A percentile compares a stretch with the other conserved stretches of the same genome.
Conservation (phyloP, 2,888 invertebrate species). For the Rhabditoides inermis region DNA sequence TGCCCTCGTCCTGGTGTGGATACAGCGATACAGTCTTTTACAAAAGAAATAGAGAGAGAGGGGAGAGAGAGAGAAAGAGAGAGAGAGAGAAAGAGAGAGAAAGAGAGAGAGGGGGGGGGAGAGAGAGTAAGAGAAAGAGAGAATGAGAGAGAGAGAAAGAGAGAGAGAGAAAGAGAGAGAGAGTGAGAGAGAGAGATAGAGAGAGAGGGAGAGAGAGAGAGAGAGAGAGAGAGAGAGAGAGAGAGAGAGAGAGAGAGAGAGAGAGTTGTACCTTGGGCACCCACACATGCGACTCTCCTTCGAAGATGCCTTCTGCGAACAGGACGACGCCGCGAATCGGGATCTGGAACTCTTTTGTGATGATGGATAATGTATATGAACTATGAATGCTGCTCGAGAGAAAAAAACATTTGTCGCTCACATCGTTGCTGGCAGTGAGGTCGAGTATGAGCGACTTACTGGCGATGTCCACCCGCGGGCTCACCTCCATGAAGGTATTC, state of each 20-base stretch:
- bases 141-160: neutral
- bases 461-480: neutral
- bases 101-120: neutral
- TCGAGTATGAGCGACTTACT: too few relatives aligned
- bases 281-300: slow-evolving; percentile 28
- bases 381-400: neutral
- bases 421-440: too few relatives aligned
- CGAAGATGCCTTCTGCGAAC: slow-evolving; percentile 77
- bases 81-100: slow-evolving; percentile 1
- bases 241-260: too few relatives aligned
- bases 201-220: slow-evolving; percentile 3
- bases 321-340: slow-evolving; percentile 72
- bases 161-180: neutral
- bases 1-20: too few relatives aligned
- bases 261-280: too few relatives aligned
- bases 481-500: slow-evolving; percentile 1
- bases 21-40: too few relatives aligned
- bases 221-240: neutral
- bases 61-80: neutral
- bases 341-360: too few relatives aligned
- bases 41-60: too few relatives aligned
- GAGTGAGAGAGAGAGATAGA: neutral
- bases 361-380: neutral
- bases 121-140: neutral
- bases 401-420: neutral